These are phyloP conservation scores for Onthophagus sagittarius DNA, from an alignment of 2,888 invertebrate species.

Conservation along the genomic window DNA sequence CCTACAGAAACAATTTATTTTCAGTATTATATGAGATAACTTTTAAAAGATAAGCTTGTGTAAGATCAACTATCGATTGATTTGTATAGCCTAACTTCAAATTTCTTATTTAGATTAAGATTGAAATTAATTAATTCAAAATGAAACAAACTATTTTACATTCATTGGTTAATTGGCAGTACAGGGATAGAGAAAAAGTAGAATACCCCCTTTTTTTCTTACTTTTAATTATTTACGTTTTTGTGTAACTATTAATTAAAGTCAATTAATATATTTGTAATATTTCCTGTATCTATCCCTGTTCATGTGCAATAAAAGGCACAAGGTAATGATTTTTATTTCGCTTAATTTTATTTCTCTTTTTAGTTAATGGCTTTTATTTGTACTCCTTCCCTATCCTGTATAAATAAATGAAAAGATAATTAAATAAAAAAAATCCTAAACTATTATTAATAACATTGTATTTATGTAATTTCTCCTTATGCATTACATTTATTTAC, in stretches of 20 bases:
- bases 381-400: constrained; percentile 11
- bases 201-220: constrained; percentile 1
- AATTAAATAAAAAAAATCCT: background rate
- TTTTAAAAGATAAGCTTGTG: background rate
- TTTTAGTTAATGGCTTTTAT: constrained; percentile 13
- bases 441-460: background rate
- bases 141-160: constrained; percentile 20
- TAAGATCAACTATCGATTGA: constrained; percentile 14
- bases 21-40: constrained; percentile 17
- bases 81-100: background rate
- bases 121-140: background rate
- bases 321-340: constrained; percentile 34
- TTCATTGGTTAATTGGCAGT: constrained; percentile 21
- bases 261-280: constrained; percentile 27
- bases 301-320: constrained; percentile 39
- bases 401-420: background rate
- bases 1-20: constrained; percentile 18
- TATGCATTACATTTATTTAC: constrained; percentile 12
- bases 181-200: constrained; percentile 20
- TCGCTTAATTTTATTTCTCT: constrained; percentile 31
- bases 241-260: constrained; percentile 28
- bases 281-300: constrained; percentile 35
- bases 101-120: background rate
- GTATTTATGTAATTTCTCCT: constrained; percentile 1
- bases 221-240: constrained; percentile 19